phyloP scores from a whole-genome alignment of 2,113 vertebrate species.

The Macaca mulatta region DNA sequence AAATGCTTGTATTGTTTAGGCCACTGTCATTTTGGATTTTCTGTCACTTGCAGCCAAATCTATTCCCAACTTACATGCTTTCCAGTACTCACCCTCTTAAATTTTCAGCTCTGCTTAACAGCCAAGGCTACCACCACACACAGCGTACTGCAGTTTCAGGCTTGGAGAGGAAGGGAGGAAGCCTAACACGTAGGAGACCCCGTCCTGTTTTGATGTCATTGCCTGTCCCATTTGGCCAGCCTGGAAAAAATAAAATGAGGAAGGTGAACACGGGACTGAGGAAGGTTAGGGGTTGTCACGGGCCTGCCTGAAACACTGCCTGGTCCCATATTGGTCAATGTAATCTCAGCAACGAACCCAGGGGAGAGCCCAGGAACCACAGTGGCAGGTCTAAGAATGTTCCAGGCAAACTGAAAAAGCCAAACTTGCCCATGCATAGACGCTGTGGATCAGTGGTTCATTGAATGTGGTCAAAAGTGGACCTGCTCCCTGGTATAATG shows the following conservation, averaged over 20 bases:
- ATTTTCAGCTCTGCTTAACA: neutral
- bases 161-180: neutral
- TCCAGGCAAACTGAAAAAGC: constrained; percentile 8
- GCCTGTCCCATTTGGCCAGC: neutral
- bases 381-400: neutral
- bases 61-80: neutral
- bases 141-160: neutral
- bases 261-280: neutral
- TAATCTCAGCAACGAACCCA: neutral
- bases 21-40: neutral
- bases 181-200: neutral
- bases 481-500: constrained; percentile 41
- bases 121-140: neutral
- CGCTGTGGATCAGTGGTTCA: constrained; percentile 20
- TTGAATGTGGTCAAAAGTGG: constrained; percentile 59
- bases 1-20: neutral
- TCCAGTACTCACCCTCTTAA: neutral
- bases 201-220: neutral
- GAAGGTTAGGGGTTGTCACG: neutral
- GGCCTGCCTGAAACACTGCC: neutral
- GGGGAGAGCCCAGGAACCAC: neutral
- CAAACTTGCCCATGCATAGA: neutral
- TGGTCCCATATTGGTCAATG: neutral
- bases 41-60: neutral
- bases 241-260: neutral